Percentiles rank a stretch among this genome's conserved stretches.
phyloP scores from a whole-genome alignment of 2,888 invertebrate species.

The Caenorhabditis sp. region DNA sequence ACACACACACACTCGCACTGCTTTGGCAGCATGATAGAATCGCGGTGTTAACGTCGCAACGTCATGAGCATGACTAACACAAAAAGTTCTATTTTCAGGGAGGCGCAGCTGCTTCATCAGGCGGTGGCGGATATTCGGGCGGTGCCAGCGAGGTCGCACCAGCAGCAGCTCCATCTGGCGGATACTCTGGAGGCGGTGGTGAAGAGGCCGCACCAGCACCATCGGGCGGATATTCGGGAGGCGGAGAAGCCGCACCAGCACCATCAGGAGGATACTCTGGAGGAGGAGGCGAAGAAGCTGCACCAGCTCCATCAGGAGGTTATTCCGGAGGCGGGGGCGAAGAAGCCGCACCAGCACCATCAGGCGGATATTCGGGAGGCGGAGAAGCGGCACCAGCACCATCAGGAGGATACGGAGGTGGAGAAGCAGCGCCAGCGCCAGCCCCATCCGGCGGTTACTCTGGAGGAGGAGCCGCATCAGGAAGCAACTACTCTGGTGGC shows the following conservation, averaged over 20 bases:
- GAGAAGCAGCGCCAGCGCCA: conserved; percentile 3
- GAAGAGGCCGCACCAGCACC: conserved; percentile 2
- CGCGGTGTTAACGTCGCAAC: too few species aligned
- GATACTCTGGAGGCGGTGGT: conserved; percentile 12
- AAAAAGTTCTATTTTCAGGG: too few species aligned
- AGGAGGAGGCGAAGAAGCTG: conserved; percentile 12
- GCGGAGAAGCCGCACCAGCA: conserved; percentile 11
- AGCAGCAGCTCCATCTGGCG: conserved; percentile 13
- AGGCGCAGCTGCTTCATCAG: background rate
- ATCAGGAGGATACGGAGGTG: conserved; percentile 14
- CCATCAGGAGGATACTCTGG: conserved; percentile 14
- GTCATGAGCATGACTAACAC: too few species aligned
- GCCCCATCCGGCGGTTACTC: conserved; percentile 5
- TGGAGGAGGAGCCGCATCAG: conserved; percentile 25
- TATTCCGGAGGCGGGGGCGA: conserved; percentile 15
- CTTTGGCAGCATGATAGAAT: too few species aligned
- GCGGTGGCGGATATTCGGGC: conserved; percentile 9
- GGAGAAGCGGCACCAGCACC: conserved; percentile 5
- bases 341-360: conserved; percentile 13
- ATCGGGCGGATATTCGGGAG: conserved; percentile 5
- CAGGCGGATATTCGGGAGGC: conserved; percentile 23
- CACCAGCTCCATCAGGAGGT: conserved; percentile 24
- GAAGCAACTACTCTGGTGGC: conserved; percentile 39
- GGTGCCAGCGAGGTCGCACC: conserved; percentile 18
- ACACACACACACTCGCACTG: too few species aligned